Evolutionary conservation across 37 sponge, comb jelly and placozoan species (phyloP).

Genomic region (Amphimedon queenslandica): DNA sequence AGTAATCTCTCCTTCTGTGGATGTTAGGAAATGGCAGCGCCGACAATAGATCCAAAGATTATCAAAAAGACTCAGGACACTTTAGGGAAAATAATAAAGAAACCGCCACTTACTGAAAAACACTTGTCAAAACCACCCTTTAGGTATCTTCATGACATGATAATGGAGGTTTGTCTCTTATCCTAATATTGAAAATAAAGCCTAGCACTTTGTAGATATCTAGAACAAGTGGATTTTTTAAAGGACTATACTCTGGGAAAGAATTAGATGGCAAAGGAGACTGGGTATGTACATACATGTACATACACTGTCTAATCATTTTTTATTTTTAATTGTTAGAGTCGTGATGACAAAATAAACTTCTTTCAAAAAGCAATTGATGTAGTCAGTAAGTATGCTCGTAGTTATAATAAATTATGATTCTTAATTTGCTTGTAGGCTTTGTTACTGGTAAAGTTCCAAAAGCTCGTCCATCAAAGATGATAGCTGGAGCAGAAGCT

Average conservation of each 20-base stretch:
- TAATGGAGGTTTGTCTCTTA: conserved; percentile 63
- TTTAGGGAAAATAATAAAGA: conserved; percentile 77
- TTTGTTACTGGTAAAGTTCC: conserved; percentile 62
- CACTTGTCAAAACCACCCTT: conserved; percentile 92
- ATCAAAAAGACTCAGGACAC: conserved; percentile 78
- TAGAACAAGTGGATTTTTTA: conserved; percentile 78
- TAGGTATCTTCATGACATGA: conserved; percentile 89
- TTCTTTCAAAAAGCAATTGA: conserved; percentile 94
- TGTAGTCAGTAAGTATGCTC: conserved; percentile 46
- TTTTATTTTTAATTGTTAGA: conserved; percentile 37
- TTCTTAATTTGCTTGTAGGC: conserved; percentile 14
- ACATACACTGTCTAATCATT: neutral
- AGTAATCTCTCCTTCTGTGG: neutral
- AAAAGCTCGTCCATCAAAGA: conserved; percentile 62
- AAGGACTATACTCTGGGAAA: conserved; percentile 76
- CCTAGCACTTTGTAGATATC: conserved; percentile 39
- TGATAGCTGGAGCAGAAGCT: conserved; percentile 88
- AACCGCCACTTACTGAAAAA: conserved; percentile 91
- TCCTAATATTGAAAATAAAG: neutral
- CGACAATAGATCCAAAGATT: conserved; percentile 50
- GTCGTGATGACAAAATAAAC: conserved; percentile 73
- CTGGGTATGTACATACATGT: neutral
- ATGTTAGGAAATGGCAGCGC: no score
- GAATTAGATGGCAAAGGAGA: conserved; percentile 63
- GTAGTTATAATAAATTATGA: neutral